Percentiles rank a stretch among this genome's conserved stretches.
These are phyloP conservation scores for Ailurus styani DNA, from an alignment of 2,113 vertebrate species.

Conservation along the genomic window DNA sequence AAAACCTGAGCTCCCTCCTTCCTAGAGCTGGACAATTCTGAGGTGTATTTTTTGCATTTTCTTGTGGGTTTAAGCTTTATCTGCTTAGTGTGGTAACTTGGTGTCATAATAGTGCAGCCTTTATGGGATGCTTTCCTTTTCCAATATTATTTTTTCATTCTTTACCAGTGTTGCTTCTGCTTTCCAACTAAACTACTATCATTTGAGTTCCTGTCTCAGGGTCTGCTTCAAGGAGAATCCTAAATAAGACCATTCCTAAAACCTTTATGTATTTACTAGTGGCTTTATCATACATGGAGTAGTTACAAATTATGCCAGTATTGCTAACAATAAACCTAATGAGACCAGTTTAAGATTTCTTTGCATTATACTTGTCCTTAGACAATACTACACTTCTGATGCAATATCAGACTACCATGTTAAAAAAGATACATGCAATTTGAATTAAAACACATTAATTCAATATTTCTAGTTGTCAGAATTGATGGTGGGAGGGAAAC, in stretches of 20 bases:
- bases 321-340: background rate
- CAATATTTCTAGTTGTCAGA: background rate
- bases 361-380: background rate
- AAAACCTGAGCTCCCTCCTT: background rate
- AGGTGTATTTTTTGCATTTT: background rate
- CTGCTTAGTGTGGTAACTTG: background rate
- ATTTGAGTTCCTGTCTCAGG: background rate
- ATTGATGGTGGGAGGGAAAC: background rate
- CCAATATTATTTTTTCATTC: background rate
- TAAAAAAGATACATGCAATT: background rate
- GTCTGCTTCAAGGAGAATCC: background rate
- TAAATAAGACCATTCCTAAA: background rate
- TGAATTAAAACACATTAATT: background rate
- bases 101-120: background rate
- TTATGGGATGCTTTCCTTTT: background rate
- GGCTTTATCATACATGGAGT: background rate
- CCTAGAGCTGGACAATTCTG: background rate
- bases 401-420: background rate
- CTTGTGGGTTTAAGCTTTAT: background rate
- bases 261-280: background rate
- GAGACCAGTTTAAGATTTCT: background rate
- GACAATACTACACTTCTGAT: background rate
- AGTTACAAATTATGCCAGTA: background rate
- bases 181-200: background rate
- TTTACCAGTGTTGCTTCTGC: background rate